Evolutionary conservation across 2,888 invertebrate genomes (phyloP).

Genomic region (Troilus luridus): DNA sequence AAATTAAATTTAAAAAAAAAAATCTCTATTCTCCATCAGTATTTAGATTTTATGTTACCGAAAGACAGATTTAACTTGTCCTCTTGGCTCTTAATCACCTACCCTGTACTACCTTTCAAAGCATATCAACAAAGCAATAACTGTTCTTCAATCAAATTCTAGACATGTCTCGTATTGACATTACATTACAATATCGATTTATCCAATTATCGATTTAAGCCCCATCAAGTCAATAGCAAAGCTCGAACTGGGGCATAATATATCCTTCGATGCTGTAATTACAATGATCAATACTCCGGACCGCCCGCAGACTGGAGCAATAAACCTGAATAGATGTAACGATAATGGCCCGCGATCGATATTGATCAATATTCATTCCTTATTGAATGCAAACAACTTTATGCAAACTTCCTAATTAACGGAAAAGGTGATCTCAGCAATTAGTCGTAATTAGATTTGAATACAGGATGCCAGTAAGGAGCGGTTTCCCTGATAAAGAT

Average conservation of each 20-base stretch:
- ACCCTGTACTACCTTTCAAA: no score
- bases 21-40: no score
- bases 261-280: not conserved
- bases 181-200: not conserved
- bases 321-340: not conserved
- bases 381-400: slow-evolving; percentile 27
- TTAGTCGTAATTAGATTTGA: not conserved
- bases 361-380: not conserved
- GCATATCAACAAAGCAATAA: no score
- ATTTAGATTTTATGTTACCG: no score
- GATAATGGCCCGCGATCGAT: not conserved
- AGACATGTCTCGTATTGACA: not conserved
- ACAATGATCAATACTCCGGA: not conserved
- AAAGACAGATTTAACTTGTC: no score
- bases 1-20: no score
- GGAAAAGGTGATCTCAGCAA: not conserved
- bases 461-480: not conserved
- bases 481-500: not conserved
- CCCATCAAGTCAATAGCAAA: not conserved
- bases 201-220: not conserved
- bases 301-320: not conserved
- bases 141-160: not conserved
- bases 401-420: slow-evolving; percentile 19
- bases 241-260: not conserved
- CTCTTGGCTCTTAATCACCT: no score